Conservation (phyloP, 2,888 invertebrate genomes). For the Tachina lurida region DNA sequence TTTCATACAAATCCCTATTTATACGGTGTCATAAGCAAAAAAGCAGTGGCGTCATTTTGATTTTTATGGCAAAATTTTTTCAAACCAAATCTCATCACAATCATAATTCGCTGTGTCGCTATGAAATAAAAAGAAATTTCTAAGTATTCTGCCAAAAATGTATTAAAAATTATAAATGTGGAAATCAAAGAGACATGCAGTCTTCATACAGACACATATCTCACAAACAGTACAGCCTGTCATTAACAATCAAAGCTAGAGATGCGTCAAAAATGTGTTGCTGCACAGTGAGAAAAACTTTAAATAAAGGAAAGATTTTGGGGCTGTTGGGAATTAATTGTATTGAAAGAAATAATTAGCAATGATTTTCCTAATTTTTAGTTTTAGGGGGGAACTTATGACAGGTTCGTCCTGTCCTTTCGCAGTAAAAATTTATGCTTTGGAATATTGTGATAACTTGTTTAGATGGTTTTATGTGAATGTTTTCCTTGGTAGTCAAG, state of each 20-base stretch:
- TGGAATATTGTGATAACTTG: too few species aligned
- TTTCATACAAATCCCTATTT: conserved; percentile 56
- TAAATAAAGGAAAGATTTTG: too few species aligned
- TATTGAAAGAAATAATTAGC: too few species aligned
- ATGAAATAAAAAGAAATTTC: conserved; percentile 60
- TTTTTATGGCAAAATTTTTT: conserved; percentile 60
- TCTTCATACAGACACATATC: conserved; percentile 53
- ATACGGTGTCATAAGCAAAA: conserved; percentile 56
- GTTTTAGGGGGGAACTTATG: too few species aligned
- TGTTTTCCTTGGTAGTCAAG: too few species aligned
- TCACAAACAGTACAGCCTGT: conserved; percentile 47
- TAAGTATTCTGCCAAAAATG: conserved; percentile 69
- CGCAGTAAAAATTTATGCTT: too few species aligned
- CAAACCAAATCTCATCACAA: conserved; percentile 78
- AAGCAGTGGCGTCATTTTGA: conserved; percentile 68
- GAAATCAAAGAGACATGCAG: conserved; percentile 53
- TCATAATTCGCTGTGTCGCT: conserved; percentile 79
- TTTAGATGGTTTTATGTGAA: too few species aligned
- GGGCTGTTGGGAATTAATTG: too few species aligned
- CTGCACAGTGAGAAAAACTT: background rate
- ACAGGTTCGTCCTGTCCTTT: fast-evolving
- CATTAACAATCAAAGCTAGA: conserved; percentile 57
- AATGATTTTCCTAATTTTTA: too few species aligned
- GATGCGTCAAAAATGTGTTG: conserved; percentile 37
- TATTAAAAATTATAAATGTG: conserved; percentile 60